These are phyloP conservation scores for Norana najaformis DNA, from an alignment of 2,888 invertebrate species.

Conservation along the genomic window DNA sequence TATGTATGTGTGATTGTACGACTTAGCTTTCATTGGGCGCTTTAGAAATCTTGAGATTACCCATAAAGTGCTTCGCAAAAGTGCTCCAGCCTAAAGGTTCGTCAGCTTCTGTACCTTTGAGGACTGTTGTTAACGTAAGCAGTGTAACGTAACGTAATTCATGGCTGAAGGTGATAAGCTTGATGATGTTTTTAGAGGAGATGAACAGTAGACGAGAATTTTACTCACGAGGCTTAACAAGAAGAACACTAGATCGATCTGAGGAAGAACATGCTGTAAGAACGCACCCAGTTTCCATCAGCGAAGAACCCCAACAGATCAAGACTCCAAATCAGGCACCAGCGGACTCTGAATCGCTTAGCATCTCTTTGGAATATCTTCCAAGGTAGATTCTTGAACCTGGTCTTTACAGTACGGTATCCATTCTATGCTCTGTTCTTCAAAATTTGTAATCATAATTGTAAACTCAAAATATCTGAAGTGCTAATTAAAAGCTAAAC, in stretches of 20 bases:
- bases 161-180: background rate
- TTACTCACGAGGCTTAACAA: background rate
- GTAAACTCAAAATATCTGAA: no score
- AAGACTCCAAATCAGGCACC: background rate
- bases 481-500: no score
- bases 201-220: background rate
- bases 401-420: background rate
- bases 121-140: background rate
- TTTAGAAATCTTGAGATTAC: no score
- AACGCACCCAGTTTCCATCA: background rate
- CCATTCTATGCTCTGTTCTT: no score
- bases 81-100: background rate
- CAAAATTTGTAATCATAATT: no score
- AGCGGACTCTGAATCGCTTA: background rate
- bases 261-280: background rate
- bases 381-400: background rate
- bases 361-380: slow-evolving; percentile 19
- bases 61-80: no score
- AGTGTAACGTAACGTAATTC: background rate
- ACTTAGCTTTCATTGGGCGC: no score
- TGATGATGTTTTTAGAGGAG: slow-evolving; percentile 14
- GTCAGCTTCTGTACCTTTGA: background rate
- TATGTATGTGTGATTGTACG: no score
- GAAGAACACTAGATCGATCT: background rate
- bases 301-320: background rate